Evolutionary conservation across 2,888 invertebrate genomes (phyloP), one percentile per base, ranked within the genome.

Genomic region (Heliconius erato): DNA sequence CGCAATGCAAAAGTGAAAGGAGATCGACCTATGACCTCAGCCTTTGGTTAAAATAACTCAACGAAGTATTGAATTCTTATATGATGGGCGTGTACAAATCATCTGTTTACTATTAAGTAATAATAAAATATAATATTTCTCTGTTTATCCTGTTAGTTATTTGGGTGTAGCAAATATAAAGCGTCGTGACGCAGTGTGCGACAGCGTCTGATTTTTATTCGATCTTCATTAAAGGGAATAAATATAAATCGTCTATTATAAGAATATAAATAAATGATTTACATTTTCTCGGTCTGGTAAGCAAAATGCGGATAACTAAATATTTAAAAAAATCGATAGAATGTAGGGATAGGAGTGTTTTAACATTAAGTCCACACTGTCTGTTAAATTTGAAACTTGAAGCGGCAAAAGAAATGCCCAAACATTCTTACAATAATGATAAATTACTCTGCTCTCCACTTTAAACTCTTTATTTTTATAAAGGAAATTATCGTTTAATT

Each of bases 11-110:
- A 84, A 84, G 83, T 84, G 82, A 84, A 82, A 84, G 84, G 83
- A 79, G 79, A 65, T 74, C 63, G 79, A 84, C 83, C 84, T 83
- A n/a, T 74, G 83, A 85, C 85, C 84, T 79, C 83, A 67, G 82
- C 63, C 79, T 80, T 79, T 79, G 81, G 79, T 44, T 80, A 40
- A 72, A 77, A 77, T 59, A 72, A 76, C 82, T 82, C 82, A 16
- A 69, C 82, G 32, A 68, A 49, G 40, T 65, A 79, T 74, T 44
- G 76, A 71, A 76, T 82, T 63, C 79, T 82, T 76, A 76, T 82
- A 68, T 63, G 69, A 82, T 79, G 59, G 79, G 74, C 74, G 74
- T 49, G 67, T 74, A 69, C 32, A 16, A 40, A 49, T 59, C 76
- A 35, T 76, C 76, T 76, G 35, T 35, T 59, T 59, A 76, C 40